These are phyloP conservation scores for Paramacrobiotus metropolitanus DNA, from an alignment of 1,140 invertebrate genomes.

Conservation along the genomic window DNA sequence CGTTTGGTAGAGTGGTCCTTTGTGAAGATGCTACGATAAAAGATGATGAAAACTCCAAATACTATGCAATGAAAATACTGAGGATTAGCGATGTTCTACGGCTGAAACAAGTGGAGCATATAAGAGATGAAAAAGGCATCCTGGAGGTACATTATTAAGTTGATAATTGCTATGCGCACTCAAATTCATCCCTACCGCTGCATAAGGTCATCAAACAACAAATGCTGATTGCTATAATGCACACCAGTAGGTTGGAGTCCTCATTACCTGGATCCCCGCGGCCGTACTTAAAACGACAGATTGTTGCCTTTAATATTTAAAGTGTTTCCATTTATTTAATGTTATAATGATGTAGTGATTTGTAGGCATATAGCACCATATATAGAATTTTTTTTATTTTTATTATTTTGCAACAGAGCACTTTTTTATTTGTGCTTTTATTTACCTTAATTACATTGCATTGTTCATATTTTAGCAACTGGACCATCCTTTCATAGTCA, in stretches of 20 bases:
- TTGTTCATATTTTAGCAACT: neutral
- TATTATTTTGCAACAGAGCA: too few relatives aligned
- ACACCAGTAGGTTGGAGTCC: too few relatives aligned
- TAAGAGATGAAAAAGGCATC: conserved; percentile 25
- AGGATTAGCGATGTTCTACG: conserved; percentile 21
- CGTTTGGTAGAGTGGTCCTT: conserved; percentile 23
- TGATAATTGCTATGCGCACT: neutral
- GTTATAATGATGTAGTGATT: too few relatives aligned
- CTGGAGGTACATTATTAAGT: conserved; percentile 13
- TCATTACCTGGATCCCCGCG: too few relatives aligned
- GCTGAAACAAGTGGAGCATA: conserved; percentile 25
- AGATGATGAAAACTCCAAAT: conserved; percentile 16
- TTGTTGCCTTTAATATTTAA: too few relatives aligned
- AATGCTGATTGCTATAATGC: too few relatives aligned
- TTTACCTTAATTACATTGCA: too few relatives aligned
- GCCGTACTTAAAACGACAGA: too few relatives aligned
- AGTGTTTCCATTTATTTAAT: too few relatives aligned
- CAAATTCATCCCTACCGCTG: neutral
- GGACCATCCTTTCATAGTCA: conserved; percentile 14
- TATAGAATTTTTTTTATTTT: too few relatives aligned
- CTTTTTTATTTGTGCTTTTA: too few relatives aligned
- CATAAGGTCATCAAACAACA: neutral
- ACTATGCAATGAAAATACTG: conserved; percentile 24
- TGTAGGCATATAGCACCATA: too few relatives aligned
- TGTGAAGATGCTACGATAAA: conserved; percentile 9